A percentile compares a stretch with the other conserved stretches of the same genome.
Conservation (phyloP, 2,113 vertebrate genomes). For the Collichthys lucidus region DNA sequence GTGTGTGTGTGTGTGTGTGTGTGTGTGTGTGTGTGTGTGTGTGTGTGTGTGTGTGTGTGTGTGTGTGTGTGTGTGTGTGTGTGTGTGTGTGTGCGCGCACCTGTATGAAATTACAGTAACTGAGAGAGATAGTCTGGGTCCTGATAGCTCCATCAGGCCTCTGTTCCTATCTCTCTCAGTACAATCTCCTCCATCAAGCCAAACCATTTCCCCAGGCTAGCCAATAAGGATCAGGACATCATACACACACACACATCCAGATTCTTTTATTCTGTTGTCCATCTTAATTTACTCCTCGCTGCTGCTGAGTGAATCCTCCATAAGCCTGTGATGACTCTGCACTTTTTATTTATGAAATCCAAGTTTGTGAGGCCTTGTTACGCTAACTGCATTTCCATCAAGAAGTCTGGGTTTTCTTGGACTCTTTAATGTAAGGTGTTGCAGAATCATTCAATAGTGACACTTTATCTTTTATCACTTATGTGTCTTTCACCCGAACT, state of each 20-base stretch:
- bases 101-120: slow-evolving; percentile 74
- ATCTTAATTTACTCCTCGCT: slow-evolving; percentile 56
- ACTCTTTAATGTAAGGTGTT: not conserved
- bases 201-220: slow-evolving; percentile 63
- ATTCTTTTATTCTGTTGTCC: slow-evolving; percentile 58
- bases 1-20: too few species aligned
- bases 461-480: not conserved
- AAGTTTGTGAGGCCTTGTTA: slow-evolving; percentile 25
- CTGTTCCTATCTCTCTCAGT: slow-evolving; percentile 25
- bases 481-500: slow-evolving; percentile 4
- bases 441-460: not conserved
- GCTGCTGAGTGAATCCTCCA: slow-evolving; percentile 35
- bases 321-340: slow-evolving; percentile 22
- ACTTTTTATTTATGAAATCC: slow-evolving; percentile 38
- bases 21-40: too few species aligned
- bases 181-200: slow-evolving; percentile 57
- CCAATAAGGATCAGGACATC: slow-evolving; percentile 65
- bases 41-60: too few species aligned
- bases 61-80: slow-evolving; percentile 15
- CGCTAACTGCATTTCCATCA: slow-evolving; percentile 17
- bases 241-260: slow-evolving; percentile 11
- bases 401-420: not conserved
- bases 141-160: slow-evolving; percentile 83
- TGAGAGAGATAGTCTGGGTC: slow-evolving; percentile 75
- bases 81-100: slow-evolving; percentile 16